Conservation (phyloP, 2,888 invertebrate species). For the Agrotis segetum region DNA sequence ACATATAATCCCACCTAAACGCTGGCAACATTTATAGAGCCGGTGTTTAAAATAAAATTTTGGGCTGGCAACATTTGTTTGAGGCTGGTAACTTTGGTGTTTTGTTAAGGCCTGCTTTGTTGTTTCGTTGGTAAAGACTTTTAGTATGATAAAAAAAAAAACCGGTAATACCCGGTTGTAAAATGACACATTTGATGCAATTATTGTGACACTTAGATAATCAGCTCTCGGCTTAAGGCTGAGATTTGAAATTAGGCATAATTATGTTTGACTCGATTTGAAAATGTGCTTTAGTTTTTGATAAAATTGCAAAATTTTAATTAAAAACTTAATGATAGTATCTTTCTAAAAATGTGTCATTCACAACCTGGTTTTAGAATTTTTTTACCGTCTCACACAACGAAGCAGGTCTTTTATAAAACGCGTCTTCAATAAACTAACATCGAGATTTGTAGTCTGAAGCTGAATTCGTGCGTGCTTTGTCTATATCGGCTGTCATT, state of each 20-base stretch:
- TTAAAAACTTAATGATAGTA: not conserved
- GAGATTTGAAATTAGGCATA: not conserved
- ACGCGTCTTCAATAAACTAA: constrained; percentile 19
- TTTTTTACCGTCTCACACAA: not conserved
- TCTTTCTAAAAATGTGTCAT: not conserved
- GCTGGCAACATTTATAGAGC: constrained; percentile 61
- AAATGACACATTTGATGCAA: not conserved
- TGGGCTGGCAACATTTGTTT: constrained; percentile 57
- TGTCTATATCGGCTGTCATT: constrained; percentile 19
- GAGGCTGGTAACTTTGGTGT: constrained; percentile 37
- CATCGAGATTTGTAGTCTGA: constrained; percentile 64
- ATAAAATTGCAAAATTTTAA: not conserved
- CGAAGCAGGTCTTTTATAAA: constrained; percentile 18
- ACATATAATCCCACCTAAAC: constrained; percentile 82
- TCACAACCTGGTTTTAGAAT: not conserved
- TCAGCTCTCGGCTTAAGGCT: not conserved
- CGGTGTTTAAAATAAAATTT: constrained; percentile 48
- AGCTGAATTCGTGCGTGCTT: constrained; percentile 56
- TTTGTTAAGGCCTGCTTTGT: constrained; percentile 27
- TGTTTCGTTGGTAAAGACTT: constrained; percentile 1
- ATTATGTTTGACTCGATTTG: not conserved
- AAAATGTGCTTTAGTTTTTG: not conserved
- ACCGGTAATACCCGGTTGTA: not conserved
- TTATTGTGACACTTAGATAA: not conserved
- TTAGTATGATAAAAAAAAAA: too few relatives aligned